Evolutionary conservation across 2,888 invertebrate species (phyloP).

Genomic region (Meganola albula): DNA sequence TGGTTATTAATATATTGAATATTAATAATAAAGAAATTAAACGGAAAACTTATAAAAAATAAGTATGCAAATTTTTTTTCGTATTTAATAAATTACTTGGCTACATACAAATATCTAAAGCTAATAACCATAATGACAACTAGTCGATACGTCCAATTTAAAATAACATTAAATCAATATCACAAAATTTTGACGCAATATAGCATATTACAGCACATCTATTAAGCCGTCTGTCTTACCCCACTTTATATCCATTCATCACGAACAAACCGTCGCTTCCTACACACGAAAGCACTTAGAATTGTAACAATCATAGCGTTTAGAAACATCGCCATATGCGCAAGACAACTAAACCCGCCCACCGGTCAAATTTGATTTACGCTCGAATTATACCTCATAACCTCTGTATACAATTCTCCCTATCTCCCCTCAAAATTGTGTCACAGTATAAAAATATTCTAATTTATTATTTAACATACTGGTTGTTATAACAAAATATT

Average conservation of each 20-base stretch:
- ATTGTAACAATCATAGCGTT: conserved; percentile 48
- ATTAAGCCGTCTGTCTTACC: conserved; percentile 29
- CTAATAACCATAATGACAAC: too few relatives aligned
- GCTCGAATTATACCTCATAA: conserved; percentile 76
- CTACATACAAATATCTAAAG: too few relatives aligned
- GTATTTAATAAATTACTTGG: too few relatives aligned
- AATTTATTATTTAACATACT: background rate
- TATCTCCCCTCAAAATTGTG: conserved; percentile 25
- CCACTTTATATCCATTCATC: conserved; percentile 52
- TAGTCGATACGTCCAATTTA: too few relatives aligned
- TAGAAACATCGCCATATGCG: conserved; percentile 72
- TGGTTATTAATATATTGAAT: too few relatives aligned
- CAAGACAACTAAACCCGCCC: conserved; percentile 64
- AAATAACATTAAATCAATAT: conserved; percentile 12
- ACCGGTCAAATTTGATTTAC: conserved; percentile 78
- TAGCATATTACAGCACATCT: conserved; percentile 23
- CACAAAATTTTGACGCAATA: conserved; percentile 17
- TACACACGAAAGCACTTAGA: conserved; percentile 67
- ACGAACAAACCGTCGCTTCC: conserved; percentile 54
- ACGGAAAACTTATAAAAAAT: too few relatives aligned
- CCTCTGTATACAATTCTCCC: conserved; percentile 44
- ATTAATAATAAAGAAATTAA: too few relatives aligned
- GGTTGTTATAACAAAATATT: conserved; percentile 4
- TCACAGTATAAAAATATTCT: conserved; percentile 33
- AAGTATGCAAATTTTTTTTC: too few relatives aligned